A percentile compares a stretch with the other conserved stretches of the same genome.
These are phyloP conservation scores for Lates calcarifer DNA, from an alignment of 2,113 vertebrate genomes.

Conservation along the genomic window DNA sequence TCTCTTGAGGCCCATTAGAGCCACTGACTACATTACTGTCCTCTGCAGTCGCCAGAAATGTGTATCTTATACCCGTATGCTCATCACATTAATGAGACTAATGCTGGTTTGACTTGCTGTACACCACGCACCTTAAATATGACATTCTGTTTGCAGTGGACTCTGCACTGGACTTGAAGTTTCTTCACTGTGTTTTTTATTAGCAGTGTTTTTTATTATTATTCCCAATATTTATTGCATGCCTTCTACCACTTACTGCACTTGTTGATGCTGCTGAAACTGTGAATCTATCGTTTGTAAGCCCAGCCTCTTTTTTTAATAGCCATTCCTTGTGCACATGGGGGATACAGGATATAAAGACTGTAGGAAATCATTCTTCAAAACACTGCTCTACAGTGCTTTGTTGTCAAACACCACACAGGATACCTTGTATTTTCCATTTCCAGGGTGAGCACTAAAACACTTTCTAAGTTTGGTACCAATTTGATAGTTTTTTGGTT, in stretches of 20 bases:
- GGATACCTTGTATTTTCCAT: neutral
- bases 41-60: neutral
- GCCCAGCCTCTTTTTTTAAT: too few relatives aligned
- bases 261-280: too few relatives aligned
- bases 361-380: neutral
- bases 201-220: too few relatives aligned
- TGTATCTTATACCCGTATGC: neutral
- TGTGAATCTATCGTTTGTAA: too few relatives aligned
- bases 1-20: neutral
- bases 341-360: neutral
- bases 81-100: neutral
- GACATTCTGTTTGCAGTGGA: too few relatives aligned
- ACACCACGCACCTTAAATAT: too few relatives aligned
- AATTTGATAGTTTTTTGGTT: conserved; percentile 45
- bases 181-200: too few relatives aligned
- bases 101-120: too few relatives aligned
- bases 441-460: neutral
- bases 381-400: neutral
- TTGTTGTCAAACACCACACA: neutral
- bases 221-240: too few relatives aligned
- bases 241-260: too few relatives aligned
- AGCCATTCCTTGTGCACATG: too few relatives aligned
- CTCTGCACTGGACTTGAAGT: too few relatives aligned
- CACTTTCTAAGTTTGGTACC: conserved; percentile 24
- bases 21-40: neutral